Conservation (phyloP, 2,113 vertebrate genomes). For the Zosterops hypoxanthus region DNA sequence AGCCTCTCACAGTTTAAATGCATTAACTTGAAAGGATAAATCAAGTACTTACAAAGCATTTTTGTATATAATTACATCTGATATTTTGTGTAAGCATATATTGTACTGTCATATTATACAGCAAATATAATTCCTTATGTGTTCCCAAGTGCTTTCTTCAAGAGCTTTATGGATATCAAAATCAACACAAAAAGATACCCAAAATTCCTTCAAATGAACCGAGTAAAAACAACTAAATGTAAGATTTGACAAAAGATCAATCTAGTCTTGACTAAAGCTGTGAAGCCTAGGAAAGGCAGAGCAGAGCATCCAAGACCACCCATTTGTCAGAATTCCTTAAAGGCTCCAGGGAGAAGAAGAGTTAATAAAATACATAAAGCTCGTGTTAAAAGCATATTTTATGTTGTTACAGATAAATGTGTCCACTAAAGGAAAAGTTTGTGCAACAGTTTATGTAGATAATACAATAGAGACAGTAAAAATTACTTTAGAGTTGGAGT, state of each 20-base stretch:
- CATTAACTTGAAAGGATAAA: slow-evolving; percentile 29
- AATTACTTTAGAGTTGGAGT: not conserved
- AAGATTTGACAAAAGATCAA: not conserved
- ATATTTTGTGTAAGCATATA: slow-evolving; percentile 13
- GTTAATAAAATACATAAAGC: slow-evolving; percentile 5
- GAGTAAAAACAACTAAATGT: not conserved
- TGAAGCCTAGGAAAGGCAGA: not conserved
- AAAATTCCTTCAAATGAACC: not conserved
- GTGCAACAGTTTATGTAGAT: not conserved
- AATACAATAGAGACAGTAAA: not conserved
- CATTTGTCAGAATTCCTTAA: not conserved
- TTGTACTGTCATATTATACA: not conserved
- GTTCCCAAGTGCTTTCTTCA: not conserved
- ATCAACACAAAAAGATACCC: not conserved
- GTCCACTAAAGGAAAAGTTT: not conserved
- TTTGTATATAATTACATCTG: slow-evolving; percentile 14
- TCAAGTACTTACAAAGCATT: slow-evolving; percentile 6
- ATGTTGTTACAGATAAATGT: not conserved
- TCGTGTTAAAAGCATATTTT: slow-evolving; percentile 1
- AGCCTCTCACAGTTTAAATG: slow-evolving; percentile 20
- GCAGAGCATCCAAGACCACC: not conserved
- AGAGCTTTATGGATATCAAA: slow-evolving; percentile 12
- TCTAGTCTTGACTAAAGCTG: not conserved
- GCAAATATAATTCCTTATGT: not conserved
- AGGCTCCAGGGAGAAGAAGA: not conserved